Conservation (phyloP, 1,140 invertebrate genomes). For the Drosophila sulfurigaster region DNA sequence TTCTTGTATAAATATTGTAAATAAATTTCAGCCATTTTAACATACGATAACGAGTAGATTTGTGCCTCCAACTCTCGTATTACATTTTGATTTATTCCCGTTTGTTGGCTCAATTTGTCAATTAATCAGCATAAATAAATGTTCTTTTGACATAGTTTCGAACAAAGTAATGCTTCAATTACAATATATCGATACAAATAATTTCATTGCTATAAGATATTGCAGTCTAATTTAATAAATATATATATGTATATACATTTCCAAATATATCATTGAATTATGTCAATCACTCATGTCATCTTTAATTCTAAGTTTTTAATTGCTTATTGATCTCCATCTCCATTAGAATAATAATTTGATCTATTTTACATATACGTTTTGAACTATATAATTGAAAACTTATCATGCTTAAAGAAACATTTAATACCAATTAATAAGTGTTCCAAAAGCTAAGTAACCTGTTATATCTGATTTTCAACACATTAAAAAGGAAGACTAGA, state of each 20-base stretch:
- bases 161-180: constrained; percentile 10
- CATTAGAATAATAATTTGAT: too few relatives aligned
- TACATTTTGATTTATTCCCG: constrained; percentile 38
- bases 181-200: neutral
- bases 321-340: too few relatives aligned
- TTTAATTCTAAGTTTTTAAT: too few relatives aligned
- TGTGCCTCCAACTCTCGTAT: constrained; percentile 1
- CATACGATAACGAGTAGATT: constrained; percentile 28
- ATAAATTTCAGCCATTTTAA: constrained; percentile 38
- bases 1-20: constrained; percentile 63
- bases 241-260: neutral
- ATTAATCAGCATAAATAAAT: constrained; percentile 52
- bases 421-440: too few relatives aligned
- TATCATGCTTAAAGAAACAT: too few relatives aligned
- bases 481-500: too few relatives aligned
- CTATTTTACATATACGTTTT: too few relatives aligned
- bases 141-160: constrained; percentile 15
- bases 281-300: neutral
- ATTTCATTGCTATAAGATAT: too few relatives aligned
- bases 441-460: too few relatives aligned
- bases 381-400: too few relatives aligned
- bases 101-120: constrained; percentile 44
- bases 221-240: too few relatives aligned
- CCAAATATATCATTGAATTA: neutral
- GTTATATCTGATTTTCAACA: too few relatives aligned